Evolutionary conservation across 2,888 invertebrate species (phyloP).

Genomic region (Julus scanicus): DNA sequence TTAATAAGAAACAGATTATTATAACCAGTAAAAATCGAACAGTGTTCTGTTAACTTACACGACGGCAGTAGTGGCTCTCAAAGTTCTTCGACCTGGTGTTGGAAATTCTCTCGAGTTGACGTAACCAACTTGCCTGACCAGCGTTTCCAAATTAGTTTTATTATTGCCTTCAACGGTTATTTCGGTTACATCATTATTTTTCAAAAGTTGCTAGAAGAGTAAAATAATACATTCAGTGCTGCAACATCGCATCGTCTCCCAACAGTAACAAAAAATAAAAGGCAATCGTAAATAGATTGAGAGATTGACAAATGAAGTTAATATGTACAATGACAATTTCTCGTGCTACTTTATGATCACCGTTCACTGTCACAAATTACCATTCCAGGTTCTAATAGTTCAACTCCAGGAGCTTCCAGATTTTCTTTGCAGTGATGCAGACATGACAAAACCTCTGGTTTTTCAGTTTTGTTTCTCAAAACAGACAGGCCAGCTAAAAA

Average conservation of each 20-base stretch:
- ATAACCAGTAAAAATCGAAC: no score
- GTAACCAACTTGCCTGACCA: slow-evolving; percentile 89
- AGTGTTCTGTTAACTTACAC: slow-evolving; percentile 73
- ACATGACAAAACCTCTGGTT: slow-evolving; percentile 78
- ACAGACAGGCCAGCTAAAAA: slow-evolving; percentile 88
- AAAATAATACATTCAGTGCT: neutral
- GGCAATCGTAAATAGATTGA: no score
- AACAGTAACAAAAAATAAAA: neutral
- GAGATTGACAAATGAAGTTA: no score
- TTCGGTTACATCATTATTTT: slow-evolving; percentile 77
- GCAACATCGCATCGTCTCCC: neutral
- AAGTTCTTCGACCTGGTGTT: slow-evolving; percentile 92
- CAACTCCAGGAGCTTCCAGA: slow-evolving; percentile 79
- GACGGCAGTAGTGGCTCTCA: slow-evolving; percentile 83
- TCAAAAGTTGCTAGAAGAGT: slow-evolving; percentile 58
- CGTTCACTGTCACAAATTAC: slow-evolving; percentile 67
- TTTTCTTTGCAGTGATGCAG: slow-evolving; percentile 86
- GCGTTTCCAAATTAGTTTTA: slow-evolving; percentile 86
- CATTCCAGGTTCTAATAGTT: slow-evolving; percentile 80
- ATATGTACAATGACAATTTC: no score
- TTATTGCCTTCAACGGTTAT: slow-evolving; percentile 92
- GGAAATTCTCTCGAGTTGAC: slow-evolving; percentile 91
- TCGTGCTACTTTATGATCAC: no score
- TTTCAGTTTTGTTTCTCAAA: slow-evolving; percentile 79
- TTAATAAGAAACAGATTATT: no score